phyloP scores from a whole-genome alignment of 2,888 invertebrate genomes.

The Drosophila algonquin region DNA sequence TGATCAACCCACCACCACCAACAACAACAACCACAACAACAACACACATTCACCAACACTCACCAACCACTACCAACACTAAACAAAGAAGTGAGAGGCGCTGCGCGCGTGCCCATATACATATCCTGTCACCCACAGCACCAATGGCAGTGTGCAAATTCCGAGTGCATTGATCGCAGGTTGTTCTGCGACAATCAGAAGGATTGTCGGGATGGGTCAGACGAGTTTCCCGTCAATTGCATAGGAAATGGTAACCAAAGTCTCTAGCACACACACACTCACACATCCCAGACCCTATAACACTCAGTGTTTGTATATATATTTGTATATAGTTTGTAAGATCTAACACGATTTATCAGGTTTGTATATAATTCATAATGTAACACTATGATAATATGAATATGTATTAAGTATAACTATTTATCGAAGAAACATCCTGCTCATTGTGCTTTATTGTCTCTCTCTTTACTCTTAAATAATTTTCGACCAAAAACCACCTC shows the following conservation, averaged over 20 bases:
- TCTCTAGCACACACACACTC: slow-evolving; percentile 2
- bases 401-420: not conserved
- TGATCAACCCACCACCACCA: not conserved
- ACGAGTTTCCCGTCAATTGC: slow-evolving; percentile 84
- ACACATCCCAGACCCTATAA: not conserved
- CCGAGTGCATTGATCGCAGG: slow-evolving; percentile 86
- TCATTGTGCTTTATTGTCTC: slow-evolving; percentile 41
- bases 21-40: not conserved
- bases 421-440: slow-evolving; percentile 3
- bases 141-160: slow-evolving; percentile 87
- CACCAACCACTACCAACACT: slow-evolving; percentile 44
- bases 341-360: slow-evolving; percentile 3
- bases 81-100: slow-evolving; percentile 25
- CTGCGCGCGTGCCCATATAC: not conserved
- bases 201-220: slow-evolving; percentile 87
- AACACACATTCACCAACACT: slow-evolving; percentile 21
- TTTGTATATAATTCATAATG: slow-evolving; percentile 10
- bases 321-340: not conserved
- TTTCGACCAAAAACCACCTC: not conserved
- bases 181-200: slow-evolving; percentile 85
- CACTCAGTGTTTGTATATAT: not conserved
- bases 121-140: slow-evolving; percentile 69
- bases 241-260: slow-evolving; percentile 75
- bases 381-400: not conserved
- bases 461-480: slow-evolving; percentile 35